phyloP scores from a whole-genome alignment of 1,140 invertebrate genomes.

The Aethina tumida region DNA sequence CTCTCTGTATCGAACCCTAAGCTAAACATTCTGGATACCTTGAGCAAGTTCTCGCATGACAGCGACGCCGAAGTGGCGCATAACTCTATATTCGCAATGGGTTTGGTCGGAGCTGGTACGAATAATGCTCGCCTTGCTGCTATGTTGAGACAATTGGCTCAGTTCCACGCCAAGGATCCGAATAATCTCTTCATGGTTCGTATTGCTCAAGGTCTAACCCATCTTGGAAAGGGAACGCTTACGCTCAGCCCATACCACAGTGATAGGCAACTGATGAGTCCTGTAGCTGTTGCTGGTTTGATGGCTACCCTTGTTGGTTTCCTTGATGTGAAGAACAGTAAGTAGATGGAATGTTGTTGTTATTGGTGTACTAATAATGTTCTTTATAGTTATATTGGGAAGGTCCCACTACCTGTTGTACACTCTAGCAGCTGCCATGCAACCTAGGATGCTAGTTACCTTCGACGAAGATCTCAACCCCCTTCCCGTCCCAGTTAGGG shows the following conservation, averaged over 20 bases:
- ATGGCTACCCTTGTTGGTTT: slow-evolving; percentile 87
- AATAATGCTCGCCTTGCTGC: slow-evolving; percentile 83
- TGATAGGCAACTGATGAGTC: slow-evolving; percentile 89
- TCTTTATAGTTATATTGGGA: slow-evolving; percentile 76
- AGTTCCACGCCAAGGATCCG: slow-evolving; percentile 97
- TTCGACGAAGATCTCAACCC: slow-evolving; percentile 94
- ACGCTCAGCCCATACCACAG: slow-evolving; percentile 97
- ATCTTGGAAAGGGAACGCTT: slow-evolving; percentile 97
- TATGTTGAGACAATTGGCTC: slow-evolving; percentile 93
- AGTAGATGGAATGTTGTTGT: slow-evolving; percentile 35
- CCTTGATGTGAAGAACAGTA: slow-evolving; percentile 94
- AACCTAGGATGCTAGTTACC: slow-evolving; percentile 99
- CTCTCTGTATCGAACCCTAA: slow-evolving; percentile 98
- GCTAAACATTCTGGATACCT: slow-evolving; percentile 90
- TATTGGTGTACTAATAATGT: slow-evolving; percentile 11
- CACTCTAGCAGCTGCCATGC: slow-evolving; percentile 92
- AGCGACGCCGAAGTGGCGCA: slow-evolving; percentile 93
- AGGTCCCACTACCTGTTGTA: slow-evolving; percentile 96
- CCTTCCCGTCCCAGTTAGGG: slow-evolving; percentile 89
- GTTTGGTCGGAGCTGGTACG: slow-evolving; percentile 88
- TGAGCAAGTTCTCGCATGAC: slow-evolving; percentile 99
- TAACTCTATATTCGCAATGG: slow-evolving; percentile 98
- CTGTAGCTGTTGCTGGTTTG: slow-evolving; percentile 89
- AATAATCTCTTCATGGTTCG: slow-evolving; percentile 98
- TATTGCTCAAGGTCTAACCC: slow-evolving; percentile 95